Base-by-base conservation (phyloP, 2,797 vertebrate genomes). In the Distichodus sexfasciatus region DNA sequence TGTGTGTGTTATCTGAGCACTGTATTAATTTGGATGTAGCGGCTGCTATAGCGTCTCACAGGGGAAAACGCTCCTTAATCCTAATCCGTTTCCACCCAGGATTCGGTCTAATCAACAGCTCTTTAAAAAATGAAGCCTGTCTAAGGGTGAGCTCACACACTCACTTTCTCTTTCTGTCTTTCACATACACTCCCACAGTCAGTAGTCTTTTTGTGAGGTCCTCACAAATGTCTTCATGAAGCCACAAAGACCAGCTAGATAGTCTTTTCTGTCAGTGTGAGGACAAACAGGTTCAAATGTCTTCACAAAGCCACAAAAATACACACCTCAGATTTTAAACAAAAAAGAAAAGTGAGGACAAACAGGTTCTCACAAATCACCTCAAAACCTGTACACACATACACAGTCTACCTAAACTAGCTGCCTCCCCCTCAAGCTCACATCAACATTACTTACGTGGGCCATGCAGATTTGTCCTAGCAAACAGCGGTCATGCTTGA, bases 21-120 rank as follows among this genome's bases (percentile, higher is more conserved):
- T 78, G 79, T 83, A 88, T 90, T 85, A 86, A 89, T 87, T 83
- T 87, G 86, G 76, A 74, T 76, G 57, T 85, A 69, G 72, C 28
- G 40, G 55, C 68, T 62, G 69, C 46, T 79, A 36, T 62, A 62
- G 59, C 61, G 15, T 69, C 66, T 73, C 62, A 3, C 12, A 17
- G 46, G 83, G 84, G 86, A 82, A 87, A 90, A 88, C 86, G 88
- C 83, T 75, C 83, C 83, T 81, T 91, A 91, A 91, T 90, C 88
- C 81, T 76, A 83, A 83, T 82, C 85, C 83, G 71, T 66, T 77
- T 65, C 54, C 68, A 72, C 65, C 78, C 31, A 78, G 83, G 84
- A 87, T 87, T 85, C 84, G 81, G 84, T 87, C 87, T 88, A 86
- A 89, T 88, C 87, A 87, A 79, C 82, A 81, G 78, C 82, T 80